These are phyloP conservation scores for Argyresthia albistria DNA, from an alignment of 2,888 invertebrate species.

Conservation along the genomic window DNA sequence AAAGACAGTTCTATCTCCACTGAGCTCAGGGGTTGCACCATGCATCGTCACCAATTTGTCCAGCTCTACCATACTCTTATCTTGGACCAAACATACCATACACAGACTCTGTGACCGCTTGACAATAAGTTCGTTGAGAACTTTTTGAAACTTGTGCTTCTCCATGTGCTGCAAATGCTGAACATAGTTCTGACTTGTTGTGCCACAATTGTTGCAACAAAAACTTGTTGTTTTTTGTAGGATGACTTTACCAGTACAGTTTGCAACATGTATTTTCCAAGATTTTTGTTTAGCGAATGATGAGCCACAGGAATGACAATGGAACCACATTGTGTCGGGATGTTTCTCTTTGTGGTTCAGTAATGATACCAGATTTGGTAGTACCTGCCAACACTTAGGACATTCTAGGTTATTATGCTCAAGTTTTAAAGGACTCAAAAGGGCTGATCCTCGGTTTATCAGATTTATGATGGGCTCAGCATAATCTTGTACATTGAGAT, in stretches of 20 bases:
- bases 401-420: slow-evolving; percentile 35
- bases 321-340: slow-evolving; percentile 53
- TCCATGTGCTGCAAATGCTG: slow-evolving; percentile 47
- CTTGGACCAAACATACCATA: slow-evolving; percentile 40
- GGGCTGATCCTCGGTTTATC: slow-evolving; percentile 28
- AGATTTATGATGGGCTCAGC: slow-evolving; percentile 48
- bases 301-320: slow-evolving; percentile 46
- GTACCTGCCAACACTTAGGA: slow-evolving; percentile 43
- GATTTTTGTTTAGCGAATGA: slow-evolving; percentile 40
- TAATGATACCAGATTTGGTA: slow-evolving; percentile 36
- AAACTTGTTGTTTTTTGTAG: slow-evolving; percentile 16
- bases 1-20: slow-evolving; percentile 36
- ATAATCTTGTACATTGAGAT: slow-evolving; percentile 44
- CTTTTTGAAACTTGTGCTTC: slow-evolving; percentile 49
- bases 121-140: slow-evolving; percentile 37
- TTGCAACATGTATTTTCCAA: slow-evolving; percentile 34
- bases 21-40: slow-evolving; percentile 45
- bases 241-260: neutral
- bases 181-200: slow-evolving; percentile 21
- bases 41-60: slow-evolving; percentile 36
- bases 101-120: slow-evolving; percentile 40
- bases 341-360: slow-evolving; percentile 45
- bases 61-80: slow-evolving; percentile 25
- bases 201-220: slow-evolving; percentile 37
- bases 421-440: slow-evolving; percentile 14